Percentiles rank a stretch among this genome's conserved stretches.
phyloP scores from a whole-genome alignment of 2,113 vertebrate species.

The Oreochromis niloticus region DNA sequence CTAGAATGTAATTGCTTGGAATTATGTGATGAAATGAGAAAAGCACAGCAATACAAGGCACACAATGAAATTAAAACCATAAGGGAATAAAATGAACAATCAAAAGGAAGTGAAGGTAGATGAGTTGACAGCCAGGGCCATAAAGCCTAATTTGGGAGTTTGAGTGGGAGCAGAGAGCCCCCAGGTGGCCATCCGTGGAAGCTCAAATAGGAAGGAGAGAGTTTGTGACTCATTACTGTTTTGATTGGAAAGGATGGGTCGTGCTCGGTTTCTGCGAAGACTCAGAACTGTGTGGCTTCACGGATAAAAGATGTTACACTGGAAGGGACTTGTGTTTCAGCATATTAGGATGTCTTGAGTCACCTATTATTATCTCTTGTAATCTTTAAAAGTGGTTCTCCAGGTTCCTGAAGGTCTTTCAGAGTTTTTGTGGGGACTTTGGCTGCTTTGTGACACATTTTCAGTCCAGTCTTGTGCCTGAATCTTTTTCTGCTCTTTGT shows the following conservation, averaged over 20 bases:
- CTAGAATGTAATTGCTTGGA: not conserved
- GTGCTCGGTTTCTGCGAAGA: not conserved
- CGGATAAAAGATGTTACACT: not conserved
- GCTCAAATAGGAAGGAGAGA: not conserved
- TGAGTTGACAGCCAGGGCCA: not conserved
- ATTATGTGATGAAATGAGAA: not conserved
- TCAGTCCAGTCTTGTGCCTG: not conserved
- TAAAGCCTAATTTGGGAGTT: not conserved
- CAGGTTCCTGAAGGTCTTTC: not conserved
- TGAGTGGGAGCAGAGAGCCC: constrained; percentile 33
- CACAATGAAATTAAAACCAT: not conserved
- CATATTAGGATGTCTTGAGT: not conserved
- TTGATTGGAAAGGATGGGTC: not conserved
- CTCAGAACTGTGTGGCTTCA: not conserved
- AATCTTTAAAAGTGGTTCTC: not conserved
- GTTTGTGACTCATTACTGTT: not conserved
- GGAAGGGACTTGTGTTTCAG: not conserved
- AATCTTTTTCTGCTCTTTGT: not conserved
- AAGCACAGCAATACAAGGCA: not conserved
- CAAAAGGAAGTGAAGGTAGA: not conserved
- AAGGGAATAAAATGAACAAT: not conserved
- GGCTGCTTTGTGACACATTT: not conserved
- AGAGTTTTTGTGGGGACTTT: not conserved
- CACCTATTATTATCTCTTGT: not conserved
- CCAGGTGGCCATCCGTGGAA: constrained; percentile 26